Evolutionary conservation across 1,140 invertebrate genomes (phyloP), one percentile per base, ranked within the genome.

Genomic region (Ceratina australensis): DNA sequence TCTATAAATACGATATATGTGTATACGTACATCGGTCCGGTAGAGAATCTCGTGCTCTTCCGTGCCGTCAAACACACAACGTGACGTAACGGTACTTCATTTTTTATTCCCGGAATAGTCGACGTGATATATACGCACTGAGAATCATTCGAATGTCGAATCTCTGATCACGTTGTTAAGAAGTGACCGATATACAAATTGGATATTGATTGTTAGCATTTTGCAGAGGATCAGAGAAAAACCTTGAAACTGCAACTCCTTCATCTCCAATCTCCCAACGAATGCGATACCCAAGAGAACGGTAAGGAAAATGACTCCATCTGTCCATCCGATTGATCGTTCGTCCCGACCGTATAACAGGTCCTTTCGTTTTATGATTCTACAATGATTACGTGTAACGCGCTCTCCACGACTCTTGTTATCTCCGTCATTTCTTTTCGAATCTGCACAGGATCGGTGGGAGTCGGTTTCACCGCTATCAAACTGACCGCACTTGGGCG

Each of bases 401-500:
- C n/a, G n/a, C n/a, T n/a, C n/a, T n/a, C n/a, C n/a, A n/a, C n/a
- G n/a, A n/a, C n/a, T 52, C 18, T 60, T 28, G 33, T 28, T 71
- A n/a, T 68, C 1, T 49, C 28, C 60, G 65, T 22, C 50, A 76
- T 86, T 85, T 86, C 84, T 91, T 91, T 42, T 42, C 33, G 33
- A 42, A 42, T 42, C 33, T 93, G 72, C 92, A 98, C 95, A 88
- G 96, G 97, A 56, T 99, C 98, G 12, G 95, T 97, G 88, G 97
- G 97, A 61, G 98, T 98, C 42, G 99, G 99, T 60, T 97, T 99
- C 88, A 98, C 98, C 86, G 99, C 98, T 33, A 96, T 99, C 65
- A 99, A 99, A 94, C 92, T 99, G 86, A 99, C 99, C 49, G 99
- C 99, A 20, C 94, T 99, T 24, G 98, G 98, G 83, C 95, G 98